Percentiles rank a stretch among this genome's conserved stretches.
phyloP scores from a whole-genome alignment of 2,888 invertebrate species.

The Gryllus longicercus region DNA sequence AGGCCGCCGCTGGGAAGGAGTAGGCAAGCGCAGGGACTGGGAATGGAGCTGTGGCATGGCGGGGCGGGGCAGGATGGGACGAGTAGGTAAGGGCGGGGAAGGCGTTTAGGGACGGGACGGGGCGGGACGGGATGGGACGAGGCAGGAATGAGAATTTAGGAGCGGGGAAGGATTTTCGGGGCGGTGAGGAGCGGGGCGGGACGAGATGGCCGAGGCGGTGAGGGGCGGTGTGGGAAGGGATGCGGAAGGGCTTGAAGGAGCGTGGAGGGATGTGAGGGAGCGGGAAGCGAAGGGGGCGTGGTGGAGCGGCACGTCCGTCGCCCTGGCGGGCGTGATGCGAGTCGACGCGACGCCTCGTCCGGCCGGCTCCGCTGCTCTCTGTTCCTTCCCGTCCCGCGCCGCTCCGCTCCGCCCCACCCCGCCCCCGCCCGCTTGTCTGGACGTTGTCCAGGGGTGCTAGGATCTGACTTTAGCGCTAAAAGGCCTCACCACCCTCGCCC shows the following conservation, averaged over 20 bases:
- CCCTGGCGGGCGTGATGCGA: neutral
- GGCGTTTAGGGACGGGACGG: too few species aligned
- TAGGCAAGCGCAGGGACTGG: too few species aligned
- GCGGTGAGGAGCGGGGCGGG: too few species aligned
- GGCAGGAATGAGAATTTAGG: too few species aligned
- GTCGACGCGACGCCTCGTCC: neutral
- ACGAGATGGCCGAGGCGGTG: too few species aligned
- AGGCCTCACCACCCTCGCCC: neutral
- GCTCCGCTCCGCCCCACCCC: neutral
- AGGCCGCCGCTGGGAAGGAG: too few species aligned
- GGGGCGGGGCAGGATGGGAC: too few species aligned
- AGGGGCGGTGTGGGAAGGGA: too few species aligned
- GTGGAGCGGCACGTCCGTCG: neutral
- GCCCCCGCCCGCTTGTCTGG: neutral
- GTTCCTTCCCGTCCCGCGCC: neutral
- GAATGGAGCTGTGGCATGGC: too few species aligned
- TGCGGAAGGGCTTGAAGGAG: neutral
- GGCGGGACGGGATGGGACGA: too few species aligned
- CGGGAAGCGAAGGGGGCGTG: neutral
- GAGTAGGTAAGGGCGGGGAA: too few species aligned
- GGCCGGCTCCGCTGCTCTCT: neutral
- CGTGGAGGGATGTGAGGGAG: neutral
- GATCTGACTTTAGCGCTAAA: conserved; percentile 6
- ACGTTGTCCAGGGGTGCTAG: neutral
- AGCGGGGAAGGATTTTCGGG: too few species aligned